Evolutionary conservation across 2,113 vertebrate genomes (phyloP).

Genomic region (Lepus timidus): DNA sequence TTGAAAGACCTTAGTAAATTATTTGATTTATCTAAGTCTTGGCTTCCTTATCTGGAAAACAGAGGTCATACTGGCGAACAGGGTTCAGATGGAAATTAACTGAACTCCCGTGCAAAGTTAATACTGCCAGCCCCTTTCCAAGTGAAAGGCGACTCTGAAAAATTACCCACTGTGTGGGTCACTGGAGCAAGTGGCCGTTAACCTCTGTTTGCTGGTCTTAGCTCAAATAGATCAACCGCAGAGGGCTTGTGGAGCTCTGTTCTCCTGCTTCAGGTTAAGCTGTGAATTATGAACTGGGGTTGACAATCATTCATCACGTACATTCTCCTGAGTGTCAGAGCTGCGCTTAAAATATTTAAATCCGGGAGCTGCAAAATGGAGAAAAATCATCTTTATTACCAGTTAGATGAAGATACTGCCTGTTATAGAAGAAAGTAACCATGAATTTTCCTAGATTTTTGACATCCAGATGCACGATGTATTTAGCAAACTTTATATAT

Average conservation of each 20-base stretch:
- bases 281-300: neutral
- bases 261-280: neutral
- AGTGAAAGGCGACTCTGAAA: no score
- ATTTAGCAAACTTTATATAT: neutral
- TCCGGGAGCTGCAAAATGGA: neutral
- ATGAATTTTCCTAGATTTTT: neutral
- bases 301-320: neutral
- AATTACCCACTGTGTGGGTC: neutral
- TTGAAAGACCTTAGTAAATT: neutral
- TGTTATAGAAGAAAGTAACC: neutral
- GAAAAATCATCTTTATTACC: neutral
- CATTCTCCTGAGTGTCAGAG: neutral
- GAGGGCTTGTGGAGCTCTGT: no score
- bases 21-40: neutral
- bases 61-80: no score
- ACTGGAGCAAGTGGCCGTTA: neutral
- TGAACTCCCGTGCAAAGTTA: neutral
- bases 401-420: neutral
- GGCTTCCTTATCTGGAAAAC: neutral
- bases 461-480: neutral
- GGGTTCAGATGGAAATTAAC: neutral
- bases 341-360: neutral
- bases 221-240: rapidly evolving
- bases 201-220: neutral
- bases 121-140: neutral